These are phyloP conservation scores for Drosophila bocki DNA, from an alignment of 1,140 invertebrate genomes.

Conservation along the genomic window DNA sequence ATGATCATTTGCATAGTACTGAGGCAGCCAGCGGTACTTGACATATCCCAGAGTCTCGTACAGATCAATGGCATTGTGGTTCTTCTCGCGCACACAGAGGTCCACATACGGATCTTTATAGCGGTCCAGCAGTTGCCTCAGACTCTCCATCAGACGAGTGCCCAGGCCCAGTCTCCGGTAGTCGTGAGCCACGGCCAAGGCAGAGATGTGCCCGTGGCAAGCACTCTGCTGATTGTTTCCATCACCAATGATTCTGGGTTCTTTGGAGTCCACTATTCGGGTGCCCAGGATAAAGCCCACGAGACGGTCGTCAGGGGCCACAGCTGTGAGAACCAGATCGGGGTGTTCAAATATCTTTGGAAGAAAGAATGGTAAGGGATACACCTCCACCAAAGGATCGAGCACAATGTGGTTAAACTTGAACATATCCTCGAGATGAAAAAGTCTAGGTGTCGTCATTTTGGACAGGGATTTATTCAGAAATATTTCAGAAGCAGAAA, in stretches of 20 bases:
- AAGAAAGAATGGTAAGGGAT: slow-evolving; percentile 10
- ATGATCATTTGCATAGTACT: slow-evolving; percentile 43
- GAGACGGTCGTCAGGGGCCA: slow-evolving; percentile 33
- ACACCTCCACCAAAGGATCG: slow-evolving; percentile 49
- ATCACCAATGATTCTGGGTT: neutral
- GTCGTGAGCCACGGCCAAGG: slow-evolving; percentile 33
- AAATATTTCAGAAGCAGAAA: neutral
- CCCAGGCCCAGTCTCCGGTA: slow-evolving; percentile 52
- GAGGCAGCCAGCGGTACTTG: slow-evolving; percentile 24
- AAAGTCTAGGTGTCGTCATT: slow-evolving; percentile 39
- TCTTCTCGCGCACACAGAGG: slow-evolving; percentile 48
- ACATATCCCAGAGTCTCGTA: slow-evolving; percentile 49
- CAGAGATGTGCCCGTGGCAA: slow-evolving; percentile 49
- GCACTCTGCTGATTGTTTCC: neutral
- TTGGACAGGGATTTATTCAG: neutral
- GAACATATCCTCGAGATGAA: slow-evolving; percentile 46
- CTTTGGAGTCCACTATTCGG: neutral
- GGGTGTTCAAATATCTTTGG: slow-evolving; percentile 41
- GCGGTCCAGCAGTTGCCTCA: slow-evolving; percentile 15
- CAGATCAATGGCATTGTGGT: slow-evolving; percentile 31
- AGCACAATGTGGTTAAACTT: slow-evolving; percentile 44
- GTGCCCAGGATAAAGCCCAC: slow-evolving; percentile 40
- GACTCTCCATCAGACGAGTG: slow-evolving; percentile 17
- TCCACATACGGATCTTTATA: slow-evolving; percentile 30
- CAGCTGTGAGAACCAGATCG: slow-evolving; percentile 18